Evolutionary conservation across 2,113 vertebrate species (phyloP).

Genomic region (Gallinago jamesoni): DNA sequence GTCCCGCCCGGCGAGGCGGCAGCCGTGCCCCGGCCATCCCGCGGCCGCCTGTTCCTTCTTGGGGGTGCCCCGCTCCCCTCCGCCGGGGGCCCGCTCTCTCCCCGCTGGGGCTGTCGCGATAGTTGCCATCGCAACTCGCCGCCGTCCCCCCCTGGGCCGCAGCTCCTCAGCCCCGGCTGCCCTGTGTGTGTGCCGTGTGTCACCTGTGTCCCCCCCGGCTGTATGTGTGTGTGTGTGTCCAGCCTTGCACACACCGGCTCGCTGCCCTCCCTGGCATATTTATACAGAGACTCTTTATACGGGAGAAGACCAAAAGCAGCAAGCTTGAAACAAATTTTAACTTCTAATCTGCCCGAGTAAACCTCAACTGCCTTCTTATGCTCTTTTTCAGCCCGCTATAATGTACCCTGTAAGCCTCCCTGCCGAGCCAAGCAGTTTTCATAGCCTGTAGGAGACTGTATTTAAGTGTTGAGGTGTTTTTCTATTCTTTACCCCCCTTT

Average conservation of each 20-base stretch:
- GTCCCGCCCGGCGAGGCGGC: background rate
- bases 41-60: background rate
- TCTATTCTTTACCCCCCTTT: background rate
- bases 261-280: background rate
- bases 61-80: too few relatives aligned
- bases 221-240: background rate
- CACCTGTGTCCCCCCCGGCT: background rate
- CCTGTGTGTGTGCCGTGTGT: too few relatives aligned
- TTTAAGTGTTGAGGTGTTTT: too few relatives aligned
- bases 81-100: too few relatives aligned
- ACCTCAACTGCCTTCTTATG: background rate
- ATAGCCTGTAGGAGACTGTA: fast-evolving
- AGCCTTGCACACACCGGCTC: background rate
- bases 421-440: background rate
- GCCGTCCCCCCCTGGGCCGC: background rate
- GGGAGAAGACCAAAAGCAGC: background rate
- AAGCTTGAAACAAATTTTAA: too few relatives aligned
- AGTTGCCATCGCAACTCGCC: background rate
- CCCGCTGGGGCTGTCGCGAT: fast-evolving
- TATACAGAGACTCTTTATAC: fast-evolving
- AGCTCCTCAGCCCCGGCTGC: background rate
- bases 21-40: background rate
- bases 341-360: background rate
- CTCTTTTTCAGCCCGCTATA: background rate
- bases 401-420: background rate